Evolutionary conservation across 1,140 invertebrate genomes (phyloP).

Genomic region (Drosophila paulistorum): DNA sequence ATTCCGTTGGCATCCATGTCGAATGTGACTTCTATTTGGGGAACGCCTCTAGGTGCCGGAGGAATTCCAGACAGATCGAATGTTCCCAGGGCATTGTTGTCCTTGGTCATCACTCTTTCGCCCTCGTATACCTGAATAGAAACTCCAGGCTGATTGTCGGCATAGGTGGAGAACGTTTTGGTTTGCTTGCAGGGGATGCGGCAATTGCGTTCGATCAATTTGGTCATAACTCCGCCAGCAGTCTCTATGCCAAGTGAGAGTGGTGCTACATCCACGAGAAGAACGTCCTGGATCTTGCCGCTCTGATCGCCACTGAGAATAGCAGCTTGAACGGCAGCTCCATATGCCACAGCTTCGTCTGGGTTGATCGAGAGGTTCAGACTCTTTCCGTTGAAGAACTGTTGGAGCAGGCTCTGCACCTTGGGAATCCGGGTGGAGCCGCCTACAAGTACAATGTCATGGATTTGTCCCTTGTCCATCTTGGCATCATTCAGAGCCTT

Average conservation of each 20-base stretch:
- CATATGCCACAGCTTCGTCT: slow-evolving; percentile 90
- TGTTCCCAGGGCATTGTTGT: slow-evolving; percentile 90
- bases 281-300: slow-evolving; percentile 88
- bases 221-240: slow-evolving; percentile 86
- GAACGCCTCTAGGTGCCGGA: slow-evolving; percentile 90
- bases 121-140: slow-evolving; percentile 88
- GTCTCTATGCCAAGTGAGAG: slow-evolving; percentile 86
- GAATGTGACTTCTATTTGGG: slow-evolving; percentile 89
- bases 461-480: slow-evolving; percentile 88
- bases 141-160: slow-evolving; percentile 89
- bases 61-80: slow-evolving; percentile 92
- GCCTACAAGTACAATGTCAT: slow-evolving; percentile 87
- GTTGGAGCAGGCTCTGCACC: slow-evolving; percentile 86
- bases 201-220: slow-evolving; percentile 86
- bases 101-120: slow-evolving; percentile 88
- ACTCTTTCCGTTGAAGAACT: slow-evolving; percentile 87
- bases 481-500: slow-evolving; percentile 90
- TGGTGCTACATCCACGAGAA: slow-evolving; percentile 85
- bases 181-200: slow-evolving; percentile 87
- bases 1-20: slow-evolving; percentile 87
- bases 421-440: slow-evolving; percentile 88
- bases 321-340: slow-evolving; percentile 91
- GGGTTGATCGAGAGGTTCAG: slow-evolving; percentile 90
- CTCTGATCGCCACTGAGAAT: slow-evolving; percentile 88
- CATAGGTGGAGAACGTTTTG: slow-evolving; percentile 87